phyloP scores from a whole-genome alignment of 2,113 vertebrate genomes.

The Aptenodytes forsteri region DNA sequence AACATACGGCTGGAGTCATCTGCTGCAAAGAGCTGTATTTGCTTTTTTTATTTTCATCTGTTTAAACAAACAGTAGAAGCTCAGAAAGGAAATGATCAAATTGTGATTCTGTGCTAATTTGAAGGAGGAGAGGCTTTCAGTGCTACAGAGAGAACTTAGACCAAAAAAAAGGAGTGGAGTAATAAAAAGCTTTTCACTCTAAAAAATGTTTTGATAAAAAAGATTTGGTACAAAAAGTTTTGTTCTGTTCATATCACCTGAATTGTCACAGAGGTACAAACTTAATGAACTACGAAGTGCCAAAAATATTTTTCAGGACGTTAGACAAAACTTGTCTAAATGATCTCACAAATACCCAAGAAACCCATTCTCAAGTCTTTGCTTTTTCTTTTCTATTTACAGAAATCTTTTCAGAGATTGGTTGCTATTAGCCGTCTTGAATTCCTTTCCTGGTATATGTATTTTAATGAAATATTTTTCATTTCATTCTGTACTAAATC shows the following conservation, averaged over 20 bases:
- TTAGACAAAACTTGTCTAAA: background rate
- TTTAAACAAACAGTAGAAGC: background rate
- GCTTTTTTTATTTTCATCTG: background rate
- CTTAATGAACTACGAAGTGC: background rate
- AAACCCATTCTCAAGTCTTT: background rate
- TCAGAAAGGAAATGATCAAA: conserved; percentile 21
- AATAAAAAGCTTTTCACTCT: background rate
- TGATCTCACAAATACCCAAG: background rate
- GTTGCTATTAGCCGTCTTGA: background rate
- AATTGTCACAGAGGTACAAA: background rate
- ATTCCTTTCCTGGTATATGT: background rate
- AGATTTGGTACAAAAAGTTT: background rate
- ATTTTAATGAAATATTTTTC: background rate
- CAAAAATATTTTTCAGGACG: background rate
- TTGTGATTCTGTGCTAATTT: background rate
- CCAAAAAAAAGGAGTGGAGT: background rate
- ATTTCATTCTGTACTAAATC: background rate
- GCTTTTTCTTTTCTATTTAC: background rate
- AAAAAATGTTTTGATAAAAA: background rate
- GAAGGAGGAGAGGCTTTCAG: background rate
- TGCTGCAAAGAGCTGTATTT: background rate
- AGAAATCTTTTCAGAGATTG: background rate
- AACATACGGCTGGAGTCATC: background rate
- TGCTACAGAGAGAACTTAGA: background rate
- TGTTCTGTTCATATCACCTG: background rate